Base-by-base conservation (phyloP, 2,888 invertebrate species). In the Eilema caniola region DNA sequence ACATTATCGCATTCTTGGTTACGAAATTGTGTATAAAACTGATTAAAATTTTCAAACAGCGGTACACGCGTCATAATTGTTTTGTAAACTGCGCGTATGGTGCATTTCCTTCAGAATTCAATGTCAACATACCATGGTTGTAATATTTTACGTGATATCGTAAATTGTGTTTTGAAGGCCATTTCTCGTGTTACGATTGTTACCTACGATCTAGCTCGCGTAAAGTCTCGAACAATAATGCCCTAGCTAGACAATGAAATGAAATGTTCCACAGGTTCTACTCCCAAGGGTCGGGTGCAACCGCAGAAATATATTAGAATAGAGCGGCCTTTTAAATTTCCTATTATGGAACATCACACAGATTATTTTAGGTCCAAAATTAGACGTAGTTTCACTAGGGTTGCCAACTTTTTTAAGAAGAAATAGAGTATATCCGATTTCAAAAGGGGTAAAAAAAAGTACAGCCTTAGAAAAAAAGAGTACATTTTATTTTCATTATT, bases 1-100 rank as follows among this genome's bases (percentile, higher is more conserved):
- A 53, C 20, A n/a, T 53, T 53, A 53, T 53, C 47, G n/a, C 53
- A n/a, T 53, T 20, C 53, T n/a, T 53, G 53, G 53, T 53, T 53
- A 53, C 53, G 53, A 62, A 62, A 41, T 24, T 41, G 62, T 62
- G 24, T 41, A 62, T 8, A 14, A 41, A 47, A 62, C 8, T 62
- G 24, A 62, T 41, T 31, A 57, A 66, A 57, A 53, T 66, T 66
- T 66, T 14, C 65, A 66, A 66, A 66, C 65, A 66, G 31, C 56
- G 12, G 65, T 24, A 24, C 23, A 56, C 14, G 23, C 56, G 65
- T 33, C 57, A 66, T 33, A 33, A 66, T 25, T 75, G 78, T 78
- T 78, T 69, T 80, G 75, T 70, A 80, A 77, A 77, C 28, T 67
- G 25, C 71, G 73, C 66, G 28, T 16, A 33, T 63, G 14, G 24